Base-by-base conservation (phyloP, 2,888 invertebrate species). In the Glaucopsyche alexis region DNA sequence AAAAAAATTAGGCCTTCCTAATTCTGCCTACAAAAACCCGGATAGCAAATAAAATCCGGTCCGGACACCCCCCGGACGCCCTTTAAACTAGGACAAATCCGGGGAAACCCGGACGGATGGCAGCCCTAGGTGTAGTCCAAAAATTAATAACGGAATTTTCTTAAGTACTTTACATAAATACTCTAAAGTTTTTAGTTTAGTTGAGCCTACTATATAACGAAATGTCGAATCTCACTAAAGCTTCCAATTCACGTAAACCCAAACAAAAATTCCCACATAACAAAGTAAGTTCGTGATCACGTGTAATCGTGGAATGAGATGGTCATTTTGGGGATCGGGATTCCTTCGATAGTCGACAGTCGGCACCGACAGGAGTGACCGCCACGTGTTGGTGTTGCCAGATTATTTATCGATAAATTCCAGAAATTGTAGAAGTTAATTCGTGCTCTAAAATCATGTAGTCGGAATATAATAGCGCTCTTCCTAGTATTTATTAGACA, bases 321-420 rank as follows among this genome's bases (percentile, higher is more conserved):
- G 50, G 76, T 75, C 88, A 87, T 89, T 89, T 88, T 79, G 83
- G 84, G 84, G 87, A 86, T 85, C 81, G 55, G 55, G 19, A 60
- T 82, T 84, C 80, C 42, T 29, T 65, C 64, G 69, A 66, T 11
- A 49, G 7, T 29, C 49, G 49, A 67, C 67, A 67, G 67, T 29
- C 29, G 69, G 45, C 19, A 49, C 13, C 49, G 49, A 67, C 67
- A 67, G 67, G 67, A 69, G 47, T 60, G 47, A 67, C 14, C 45
- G 47, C 47, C 38, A 9, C 66, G 42, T 38, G 55, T 16, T 7
- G 38, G 52, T 52, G 71, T 52, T 71, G 42, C 71, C 71, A 71
- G 16, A 13, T 42, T 38, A 8, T n/a, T 29, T 7, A n/a, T 8
- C 29, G 45, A 42, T 29, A 14, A 29, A 69, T 47, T 49, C 7